A percentile compares a stretch with the other conserved stretches of the same genome.
Conservation (phyloP, 1,140 invertebrate species). For the Drosophila biarmipes region DNA sequence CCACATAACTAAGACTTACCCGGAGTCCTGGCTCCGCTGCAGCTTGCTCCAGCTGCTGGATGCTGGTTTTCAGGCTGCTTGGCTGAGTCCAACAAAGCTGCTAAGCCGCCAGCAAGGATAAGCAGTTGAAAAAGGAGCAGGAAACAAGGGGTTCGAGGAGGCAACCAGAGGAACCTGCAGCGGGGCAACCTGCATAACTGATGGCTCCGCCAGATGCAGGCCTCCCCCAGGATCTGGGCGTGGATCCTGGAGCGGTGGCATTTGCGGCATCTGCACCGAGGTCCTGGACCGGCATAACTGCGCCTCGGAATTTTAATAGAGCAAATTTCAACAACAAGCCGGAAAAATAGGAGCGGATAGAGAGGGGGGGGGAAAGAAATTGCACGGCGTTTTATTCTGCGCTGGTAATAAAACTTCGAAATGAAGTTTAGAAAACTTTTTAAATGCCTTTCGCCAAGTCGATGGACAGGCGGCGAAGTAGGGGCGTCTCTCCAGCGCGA, state of each 20-base stretch:
- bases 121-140: conserved; percentile 15
- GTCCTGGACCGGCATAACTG: conserved; percentile 42
- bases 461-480: conserved; percentile 25
- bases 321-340: conserved; percentile 66
- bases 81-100: conserved; percentile 61
- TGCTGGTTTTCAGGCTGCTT: conserved; percentile 23
- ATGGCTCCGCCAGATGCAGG: conserved; percentile 31
- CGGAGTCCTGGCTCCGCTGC: conserved; percentile 33
- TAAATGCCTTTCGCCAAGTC: conserved; percentile 59
- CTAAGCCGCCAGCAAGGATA: conserved; percentile 68
- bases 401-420: conserved; percentile 78
- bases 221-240: conserved; percentile 10
- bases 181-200: conserved; percentile 59
- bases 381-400: conserved; percentile 33
- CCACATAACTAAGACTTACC: conserved; percentile 76
- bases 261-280: conserved; percentile 47
- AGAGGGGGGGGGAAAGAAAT: conserved; percentile 15
- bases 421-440: conserved; percentile 82
- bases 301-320: conserved; percentile 79
- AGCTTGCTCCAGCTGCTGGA: conserved; percentile 24
- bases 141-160: not conserved
- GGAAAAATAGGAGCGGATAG: conserved; percentile 33
- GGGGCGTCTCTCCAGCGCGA: not conserved
- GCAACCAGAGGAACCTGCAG: not conserved
- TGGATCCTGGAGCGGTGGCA: conserved; percentile 39